Evolutionary conservation across 2,113 vertebrate genomes (phyloP), one percentile per base, ranked within the genome.

Genomic region (Osmerus mordax): DNA sequence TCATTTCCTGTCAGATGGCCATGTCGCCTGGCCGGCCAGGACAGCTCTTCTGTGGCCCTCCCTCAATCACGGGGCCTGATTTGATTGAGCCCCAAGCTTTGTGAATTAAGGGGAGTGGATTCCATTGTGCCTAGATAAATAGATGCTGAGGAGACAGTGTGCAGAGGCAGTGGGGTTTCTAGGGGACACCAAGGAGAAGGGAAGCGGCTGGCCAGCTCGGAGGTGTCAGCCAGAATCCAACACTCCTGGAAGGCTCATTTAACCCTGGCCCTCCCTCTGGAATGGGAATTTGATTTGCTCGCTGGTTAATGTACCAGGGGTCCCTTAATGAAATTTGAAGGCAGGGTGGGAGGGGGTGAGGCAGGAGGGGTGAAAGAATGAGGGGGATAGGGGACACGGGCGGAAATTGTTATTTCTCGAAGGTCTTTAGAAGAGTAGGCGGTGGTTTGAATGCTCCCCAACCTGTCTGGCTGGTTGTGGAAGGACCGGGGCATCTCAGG

Each of bases 241-340:
- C 84, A 80, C 81, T 80, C 76, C 53, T 85, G 69, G 89, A 89
- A 89, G 87, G 80, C 70, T 89, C 86, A 84, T 90, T 92, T 88
- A 88, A 88, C 87, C 83, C 77, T 0, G 65, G 72, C 85, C 69
- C 78, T 79, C 80, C 85, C 81, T 59, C 79, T 73, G 67, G 83
- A 86, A 88, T 64, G 72, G 72, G 78, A 80, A 88, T 87, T 82
- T 85, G 87, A 90, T 91, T 88, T 80, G 83, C 87, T 89, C 71
- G 16, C 61, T 82, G 75, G 73, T 88, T 90, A 90, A 90, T 88
- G 84, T 89, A 78, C 81, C 80, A 79, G 80, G 86, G 85, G 75
- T 67, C 63, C 63, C 70, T 84, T 88, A 88, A 89, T 87, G 83
- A 84, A 69, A 91, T 89, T 81, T 85, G 71, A 78, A 72, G 69